A percentile compares a stretch with the other conserved stretches of the same genome.
Conservation (phyloP, 2,113 vertebrate species). For the Aegotheles bennettii region DNA sequence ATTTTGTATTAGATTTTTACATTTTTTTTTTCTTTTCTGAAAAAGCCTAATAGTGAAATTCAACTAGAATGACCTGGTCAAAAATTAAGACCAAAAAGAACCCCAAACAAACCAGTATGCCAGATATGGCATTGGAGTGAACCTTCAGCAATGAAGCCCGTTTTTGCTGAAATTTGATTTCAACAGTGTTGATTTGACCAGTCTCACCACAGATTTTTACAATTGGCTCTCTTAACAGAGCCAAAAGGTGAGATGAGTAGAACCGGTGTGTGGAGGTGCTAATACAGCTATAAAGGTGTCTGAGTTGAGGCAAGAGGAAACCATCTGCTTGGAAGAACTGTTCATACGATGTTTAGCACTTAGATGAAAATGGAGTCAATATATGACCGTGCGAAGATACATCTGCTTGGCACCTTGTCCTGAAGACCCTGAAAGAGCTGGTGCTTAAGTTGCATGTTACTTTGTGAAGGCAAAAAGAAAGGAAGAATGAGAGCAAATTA, state of each 20-base stretch:
- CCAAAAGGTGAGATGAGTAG: slow-evolving; percentile 28
- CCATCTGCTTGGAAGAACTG: slow-evolving; percentile 54
- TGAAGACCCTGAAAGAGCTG: neutral
- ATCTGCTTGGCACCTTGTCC: slow-evolving; percentile 7
- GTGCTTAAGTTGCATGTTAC: neutral
- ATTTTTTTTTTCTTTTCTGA: neutral
- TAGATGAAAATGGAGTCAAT: slow-evolving; percentile 23
- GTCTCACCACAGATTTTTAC: neutral
- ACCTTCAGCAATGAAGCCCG: neutral
- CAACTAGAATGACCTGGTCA: neutral
- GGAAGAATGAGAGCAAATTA: neutral
- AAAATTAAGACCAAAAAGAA: neutral
- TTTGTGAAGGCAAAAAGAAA: neutral
- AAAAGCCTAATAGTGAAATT: neutral
- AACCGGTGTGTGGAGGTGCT: slow-evolving; percentile 28
- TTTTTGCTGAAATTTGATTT: neutral
- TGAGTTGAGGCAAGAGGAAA: slow-evolving; percentile 14
- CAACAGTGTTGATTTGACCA: neutral
- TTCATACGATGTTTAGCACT: slow-evolving; percentile 19
- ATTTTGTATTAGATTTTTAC: neutral
- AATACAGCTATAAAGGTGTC: slow-evolving; percentile 31
- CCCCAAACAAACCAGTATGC: neutral
- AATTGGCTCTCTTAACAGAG: neutral
- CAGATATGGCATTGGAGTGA: neutral
- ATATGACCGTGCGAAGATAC: neutral